A percentile compares a stretch with the other conserved stretches of the same genome.
phyloP scores from a whole-genome alignment of 2,113 vertebrate species.

The Henicopernis longicauda region DNA sequence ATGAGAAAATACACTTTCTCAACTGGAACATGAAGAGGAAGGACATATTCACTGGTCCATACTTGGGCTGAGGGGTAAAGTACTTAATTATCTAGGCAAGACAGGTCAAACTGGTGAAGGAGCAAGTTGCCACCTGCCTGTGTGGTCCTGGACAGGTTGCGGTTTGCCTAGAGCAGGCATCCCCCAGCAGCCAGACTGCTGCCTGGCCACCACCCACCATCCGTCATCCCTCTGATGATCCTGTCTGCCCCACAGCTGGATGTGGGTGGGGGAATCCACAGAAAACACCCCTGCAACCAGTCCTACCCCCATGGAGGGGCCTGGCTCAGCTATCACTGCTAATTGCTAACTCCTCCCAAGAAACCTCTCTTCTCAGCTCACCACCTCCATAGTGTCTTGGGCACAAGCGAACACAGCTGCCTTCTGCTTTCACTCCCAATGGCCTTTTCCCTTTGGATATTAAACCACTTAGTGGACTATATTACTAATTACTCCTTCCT shows the following conservation, averaged over 20 bases:
- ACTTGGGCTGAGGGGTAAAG: neutral
- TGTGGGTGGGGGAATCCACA: neutral
- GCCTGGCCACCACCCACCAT: neutral
- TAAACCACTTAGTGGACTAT: neutral
- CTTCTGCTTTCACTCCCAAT: neutral
- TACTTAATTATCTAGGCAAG: neutral
- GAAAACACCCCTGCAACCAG: fast-evolving
- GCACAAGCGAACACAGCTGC: neutral
- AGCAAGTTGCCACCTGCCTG: fast-evolving
- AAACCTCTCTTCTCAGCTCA: neutral
- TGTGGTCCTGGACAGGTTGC: neutral
- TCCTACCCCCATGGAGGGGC: neutral
- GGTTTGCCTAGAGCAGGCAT: neutral
- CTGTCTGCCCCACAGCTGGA: neutral
- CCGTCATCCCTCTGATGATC: neutral
- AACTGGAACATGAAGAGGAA: neutral
- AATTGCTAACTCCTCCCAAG: neutral
- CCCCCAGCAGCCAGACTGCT: neutral
- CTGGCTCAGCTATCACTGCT: neutral
- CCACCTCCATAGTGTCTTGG: neutral
- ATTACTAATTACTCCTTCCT: neutral
- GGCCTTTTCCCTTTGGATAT: neutral
- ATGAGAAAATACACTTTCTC: neutral
- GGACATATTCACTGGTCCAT: fast-evolving
- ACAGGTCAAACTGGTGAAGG: neutral